These are phyloP conservation scores for Diarsia mendica DNA, from an alignment of 2,888 invertebrate species.

Conservation along the genomic window DNA sequence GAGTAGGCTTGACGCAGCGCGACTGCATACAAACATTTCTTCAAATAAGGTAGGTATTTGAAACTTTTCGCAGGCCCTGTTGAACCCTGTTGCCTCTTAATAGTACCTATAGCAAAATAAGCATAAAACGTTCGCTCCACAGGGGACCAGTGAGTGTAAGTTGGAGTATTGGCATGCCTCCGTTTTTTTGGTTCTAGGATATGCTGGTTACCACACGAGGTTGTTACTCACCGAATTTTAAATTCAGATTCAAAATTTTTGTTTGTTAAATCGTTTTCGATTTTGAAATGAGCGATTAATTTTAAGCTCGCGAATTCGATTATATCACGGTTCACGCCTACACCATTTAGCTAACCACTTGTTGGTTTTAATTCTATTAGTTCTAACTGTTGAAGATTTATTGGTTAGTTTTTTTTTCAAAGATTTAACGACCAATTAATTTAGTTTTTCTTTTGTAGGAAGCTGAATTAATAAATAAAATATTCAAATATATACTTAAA, in stretches of 20 bases:
- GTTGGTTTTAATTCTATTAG: constrained; percentile 8
- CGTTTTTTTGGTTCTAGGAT: not conserved
- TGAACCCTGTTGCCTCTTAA: not conserved
- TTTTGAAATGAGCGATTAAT: constrained; percentile 6
- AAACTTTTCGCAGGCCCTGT: too few species aligned
- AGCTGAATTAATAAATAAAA: not conserved
- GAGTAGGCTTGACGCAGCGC: too few species aligned
- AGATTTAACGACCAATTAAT: too few species aligned
- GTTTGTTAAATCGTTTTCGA: constrained; percentile 5
- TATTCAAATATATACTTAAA: too few species aligned
- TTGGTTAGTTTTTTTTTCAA: not conserved
- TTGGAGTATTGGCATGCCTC: not conserved
- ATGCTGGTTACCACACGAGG: not conserved
- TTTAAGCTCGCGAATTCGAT: not conserved
- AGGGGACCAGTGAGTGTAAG: too few species aligned
- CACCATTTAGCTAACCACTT: not conserved
- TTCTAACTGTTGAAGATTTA: not conserved
- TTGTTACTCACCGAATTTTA: not conserved
- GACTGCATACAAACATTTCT: too few species aligned
- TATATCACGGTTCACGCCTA: not conserved
- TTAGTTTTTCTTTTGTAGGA: not conserved
- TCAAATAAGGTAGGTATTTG: too few species aligned
- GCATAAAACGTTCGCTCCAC: too few species aligned
- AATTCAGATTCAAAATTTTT: not conserved
- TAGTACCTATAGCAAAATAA: not conserved